Conservation (phyloP, 2,797 vertebrate genomes). For the Rhinogobio ventralis region DNA sequence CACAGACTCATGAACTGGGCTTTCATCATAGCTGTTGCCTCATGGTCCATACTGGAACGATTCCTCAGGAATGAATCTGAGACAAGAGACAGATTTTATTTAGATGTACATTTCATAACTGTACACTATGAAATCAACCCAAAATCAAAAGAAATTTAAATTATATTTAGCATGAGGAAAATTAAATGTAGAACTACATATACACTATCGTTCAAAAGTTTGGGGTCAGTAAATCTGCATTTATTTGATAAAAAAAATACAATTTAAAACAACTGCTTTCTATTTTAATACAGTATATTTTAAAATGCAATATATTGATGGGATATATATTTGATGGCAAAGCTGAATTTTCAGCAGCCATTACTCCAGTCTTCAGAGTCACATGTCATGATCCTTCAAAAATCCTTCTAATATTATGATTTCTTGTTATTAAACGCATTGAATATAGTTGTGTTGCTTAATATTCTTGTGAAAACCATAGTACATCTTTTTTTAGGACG, state of each 20-base stretch:
- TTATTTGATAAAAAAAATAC: not conserved
- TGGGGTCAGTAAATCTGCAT: not conserved
- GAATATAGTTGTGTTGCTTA: not conserved
- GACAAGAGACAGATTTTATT: constrained; percentile 17
- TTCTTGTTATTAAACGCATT: not conserved
- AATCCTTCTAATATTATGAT: not conserved
- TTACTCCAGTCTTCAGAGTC: not conserved
- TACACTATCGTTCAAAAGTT: not conserved
- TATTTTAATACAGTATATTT: not conserved
- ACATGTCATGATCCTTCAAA: not conserved
- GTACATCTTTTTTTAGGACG: not conserved
- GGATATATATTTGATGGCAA: not conserved
- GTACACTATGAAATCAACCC: not conserved
- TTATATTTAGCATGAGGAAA: not conserved
- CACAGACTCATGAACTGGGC: constrained; percentile 88
- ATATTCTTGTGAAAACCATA: not conserved
- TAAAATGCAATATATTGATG: not conserved
- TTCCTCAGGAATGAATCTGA: constrained; percentile 84
- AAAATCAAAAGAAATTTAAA: not conserved
- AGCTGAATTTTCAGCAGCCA: not conserved
- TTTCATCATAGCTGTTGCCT: constrained; percentile 88
- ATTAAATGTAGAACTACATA: not conserved
- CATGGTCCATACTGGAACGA: constrained; percentile 82
- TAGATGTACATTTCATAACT: not conserved
- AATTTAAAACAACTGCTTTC: not conserved